Percentiles rank a stretch among this genome's conserved stretches.
These are phyloP conservation scores for Pyrocoelia pectoralis DNA, from an alignment of 2,888 invertebrate species.

Conservation along the genomic window DNA sequence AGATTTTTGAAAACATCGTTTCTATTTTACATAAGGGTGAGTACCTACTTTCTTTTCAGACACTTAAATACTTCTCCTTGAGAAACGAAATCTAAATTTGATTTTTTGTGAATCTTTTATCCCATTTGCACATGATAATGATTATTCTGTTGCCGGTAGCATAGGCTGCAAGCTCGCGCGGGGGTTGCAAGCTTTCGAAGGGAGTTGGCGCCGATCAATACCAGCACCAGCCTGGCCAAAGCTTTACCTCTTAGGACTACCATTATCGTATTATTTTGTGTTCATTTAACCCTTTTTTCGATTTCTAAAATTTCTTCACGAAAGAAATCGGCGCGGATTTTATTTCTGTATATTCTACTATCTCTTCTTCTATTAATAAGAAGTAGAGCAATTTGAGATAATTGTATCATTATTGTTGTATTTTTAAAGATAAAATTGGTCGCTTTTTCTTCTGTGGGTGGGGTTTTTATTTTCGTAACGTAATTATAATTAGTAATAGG, in stretches of 20 bases:
- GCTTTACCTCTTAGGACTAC: slow-evolving; percentile 44
- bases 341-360: too few relatives aligned
- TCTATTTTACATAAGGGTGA: slow-evolving; percentile 37
- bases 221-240: slow-evolving; percentile 56
- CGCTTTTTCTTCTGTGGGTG: too few relatives aligned
- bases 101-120: slow-evolving; percentile 7
- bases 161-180: slow-evolving; percentile 29
- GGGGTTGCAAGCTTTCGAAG: slow-evolving; percentile 48
- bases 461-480: too few relatives aligned
- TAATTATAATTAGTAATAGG: too few relatives aligned
- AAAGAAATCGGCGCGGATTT: too few relatives aligned
- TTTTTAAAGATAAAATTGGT: too few relatives aligned
- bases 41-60: slow-evolving; percentile 9
- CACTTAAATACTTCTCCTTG: not conserved
- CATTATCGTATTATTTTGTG: slow-evolving; percentile 14
- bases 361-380: too few relatives aligned
- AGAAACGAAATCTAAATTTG: not conserved
- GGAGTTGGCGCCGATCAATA: slow-evolving; percentile 57
- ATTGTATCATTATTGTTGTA: too few relatives aligned
- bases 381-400: too few relatives aligned
- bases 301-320: too few relatives aligned
- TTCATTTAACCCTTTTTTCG: slow-evolving; percentile 8
- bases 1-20: slow-evolving; percentile 32
- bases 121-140: slow-evolving; percentile 39
- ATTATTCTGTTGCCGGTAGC: slow-evolving; percentile 45